Conservation (phyloP, 2,797 vertebrate species). For the Myiotriccus ornatus region DNA sequence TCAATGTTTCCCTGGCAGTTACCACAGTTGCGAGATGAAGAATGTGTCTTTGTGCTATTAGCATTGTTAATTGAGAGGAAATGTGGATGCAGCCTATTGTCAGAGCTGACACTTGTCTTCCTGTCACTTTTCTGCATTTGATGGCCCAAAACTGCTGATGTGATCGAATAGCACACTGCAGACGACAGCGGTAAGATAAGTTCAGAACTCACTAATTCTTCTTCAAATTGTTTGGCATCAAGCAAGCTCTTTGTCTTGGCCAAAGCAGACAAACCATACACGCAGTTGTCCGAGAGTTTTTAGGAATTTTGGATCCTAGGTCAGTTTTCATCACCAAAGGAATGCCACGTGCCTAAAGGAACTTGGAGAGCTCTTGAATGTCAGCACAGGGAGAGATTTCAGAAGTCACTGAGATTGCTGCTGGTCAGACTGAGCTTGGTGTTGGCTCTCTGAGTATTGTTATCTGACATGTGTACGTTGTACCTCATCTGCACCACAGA, state of each 20-base stretch:
- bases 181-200: background rate
- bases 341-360: background rate
- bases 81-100: background rate
- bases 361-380: background rate
- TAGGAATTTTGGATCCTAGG: background rate
- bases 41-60: background rate
- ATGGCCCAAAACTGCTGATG: background rate
- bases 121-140: background rate
- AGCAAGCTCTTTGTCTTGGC: background rate
- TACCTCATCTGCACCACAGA: background rate
- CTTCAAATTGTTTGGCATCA: background rate
- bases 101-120: background rate
- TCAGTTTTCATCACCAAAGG: background rate
- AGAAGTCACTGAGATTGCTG: background rate
- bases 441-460: background rate
- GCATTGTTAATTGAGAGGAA: constrained; percentile 14
- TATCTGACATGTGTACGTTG: background rate
- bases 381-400: background rate
- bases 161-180: background rate
- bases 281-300: background rate
- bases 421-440: background rate
- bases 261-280: background rate
- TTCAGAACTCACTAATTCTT: background rate
- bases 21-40: background rate
- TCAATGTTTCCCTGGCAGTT: background rate